Conservation (phyloP, 2,888 invertebrate genomes). For the Standfussiana lucernea region DNA sequence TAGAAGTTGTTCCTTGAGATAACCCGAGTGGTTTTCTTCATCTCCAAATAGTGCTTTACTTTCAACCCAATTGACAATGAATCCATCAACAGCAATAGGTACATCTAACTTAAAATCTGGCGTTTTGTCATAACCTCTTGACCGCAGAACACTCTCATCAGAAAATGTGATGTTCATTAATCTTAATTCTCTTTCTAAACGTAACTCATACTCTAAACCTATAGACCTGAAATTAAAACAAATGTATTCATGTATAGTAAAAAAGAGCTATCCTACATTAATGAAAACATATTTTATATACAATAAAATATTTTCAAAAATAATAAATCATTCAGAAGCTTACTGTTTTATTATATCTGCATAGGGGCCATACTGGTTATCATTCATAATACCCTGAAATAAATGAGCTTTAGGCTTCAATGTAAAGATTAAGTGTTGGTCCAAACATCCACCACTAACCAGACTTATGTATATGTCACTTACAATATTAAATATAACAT, state of each 20-base stretch:
- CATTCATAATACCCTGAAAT: slow-evolving; percentile 94
- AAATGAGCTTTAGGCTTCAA: neutral
- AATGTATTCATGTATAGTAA: neutral
- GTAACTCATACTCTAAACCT: slow-evolving; percentile 96
- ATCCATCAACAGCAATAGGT: slow-evolving; percentile 96
- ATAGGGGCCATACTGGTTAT: slow-evolving; percentile 96
- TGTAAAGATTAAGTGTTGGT: neutral
- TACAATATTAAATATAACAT: neutral
- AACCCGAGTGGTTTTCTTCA: slow-evolving; percentile 94
- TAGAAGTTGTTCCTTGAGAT: slow-evolving; percentile 95
- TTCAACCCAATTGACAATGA: slow-evolving; percentile 98
- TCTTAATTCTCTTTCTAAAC: slow-evolving; percentile 92
- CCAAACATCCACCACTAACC: neutral
- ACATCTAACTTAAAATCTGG: slow-evolving; percentile 97
- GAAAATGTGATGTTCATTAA: slow-evolving; percentile 87
- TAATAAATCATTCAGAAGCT: slow-evolving; percentile 73
- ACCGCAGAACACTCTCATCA: slow-evolving; percentile 95
- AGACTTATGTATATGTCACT: neutral
- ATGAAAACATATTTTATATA: neutral
- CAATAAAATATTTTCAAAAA: neutral
- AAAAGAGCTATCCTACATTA: neutral
- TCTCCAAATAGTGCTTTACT: slow-evolving; percentile 99
- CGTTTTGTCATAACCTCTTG: slow-evolving; percentile 97
- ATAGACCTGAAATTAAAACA: slow-evolving; percentile 91
- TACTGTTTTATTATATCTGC: slow-evolving; percentile 95